phyloP scores from a whole-genome alignment of 1,140 invertebrate species.

The Procambarus virginalis region DNA sequence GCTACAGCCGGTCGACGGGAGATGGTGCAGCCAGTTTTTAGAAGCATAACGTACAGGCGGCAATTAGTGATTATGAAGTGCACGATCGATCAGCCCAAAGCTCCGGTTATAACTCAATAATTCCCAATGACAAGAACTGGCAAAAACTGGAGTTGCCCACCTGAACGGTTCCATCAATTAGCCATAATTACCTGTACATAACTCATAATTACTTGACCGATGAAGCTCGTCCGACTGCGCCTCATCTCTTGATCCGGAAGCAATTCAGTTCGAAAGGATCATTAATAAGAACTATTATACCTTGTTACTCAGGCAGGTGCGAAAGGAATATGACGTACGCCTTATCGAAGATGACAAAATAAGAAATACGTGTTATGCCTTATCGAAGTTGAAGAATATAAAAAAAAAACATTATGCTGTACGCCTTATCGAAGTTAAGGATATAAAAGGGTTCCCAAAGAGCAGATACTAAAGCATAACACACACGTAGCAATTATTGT shows the following conservation, averaged over 20 bases:
- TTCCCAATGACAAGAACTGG: conserved; percentile 26
- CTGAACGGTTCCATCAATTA: conserved; percentile 26
- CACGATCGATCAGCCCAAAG: conserved; percentile 24
- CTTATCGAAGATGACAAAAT: too few relatives aligned
- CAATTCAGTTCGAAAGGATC: too few relatives aligned
- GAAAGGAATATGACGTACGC: too few relatives aligned
- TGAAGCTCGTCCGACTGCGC: neutral
- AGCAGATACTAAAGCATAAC: neutral
- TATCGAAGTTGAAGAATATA: too few relatives aligned
- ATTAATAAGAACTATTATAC: too few relatives aligned
- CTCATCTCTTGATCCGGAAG: too few relatives aligned
- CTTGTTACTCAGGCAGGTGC: too few relatives aligned
- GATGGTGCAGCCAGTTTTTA: conserved; percentile 19
- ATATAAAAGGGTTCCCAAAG: too few relatives aligned
- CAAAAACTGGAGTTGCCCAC: conserved; percentile 15
- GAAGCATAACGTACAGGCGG: conserved; percentile 7
- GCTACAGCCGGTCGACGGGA: too few relatives aligned
- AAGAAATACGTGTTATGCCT: too few relatives aligned
- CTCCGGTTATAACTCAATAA: conserved; percentile 34
- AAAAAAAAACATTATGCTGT: neutral
- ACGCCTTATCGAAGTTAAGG: neutral
- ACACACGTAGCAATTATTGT: neutral
- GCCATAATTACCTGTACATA: conserved; percentile 9
- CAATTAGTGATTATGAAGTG: conserved; percentile 35
- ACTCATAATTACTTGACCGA: neutral